phyloP scores from a whole-genome alignment of 2,113 vertebrate species.

The Chascanopsetta lugubris region DNA sequence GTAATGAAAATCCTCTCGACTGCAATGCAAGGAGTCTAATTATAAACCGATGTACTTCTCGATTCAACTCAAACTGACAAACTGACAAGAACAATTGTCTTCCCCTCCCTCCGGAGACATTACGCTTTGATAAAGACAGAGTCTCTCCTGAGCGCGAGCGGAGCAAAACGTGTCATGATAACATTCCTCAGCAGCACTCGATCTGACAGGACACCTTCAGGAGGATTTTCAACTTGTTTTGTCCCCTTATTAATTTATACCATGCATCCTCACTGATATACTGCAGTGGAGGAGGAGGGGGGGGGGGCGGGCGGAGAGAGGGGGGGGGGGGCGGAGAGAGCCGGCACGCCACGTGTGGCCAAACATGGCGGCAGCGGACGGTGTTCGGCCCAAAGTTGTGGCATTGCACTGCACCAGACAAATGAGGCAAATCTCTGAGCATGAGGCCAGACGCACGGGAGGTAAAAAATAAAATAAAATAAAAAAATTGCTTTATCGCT shows the following conservation, averaged over 20 bases:
- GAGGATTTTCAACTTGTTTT: slow-evolving; percentile 66
- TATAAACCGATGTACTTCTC: slow-evolving; percentile 52
- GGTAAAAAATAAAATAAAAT: no score
- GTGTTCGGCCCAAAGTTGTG: slow-evolving; percentile 16
- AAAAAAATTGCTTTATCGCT: slow-evolving; percentile 10
- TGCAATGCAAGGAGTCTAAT: slow-evolving; percentile 37
- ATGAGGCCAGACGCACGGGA: slow-evolving; percentile 12
- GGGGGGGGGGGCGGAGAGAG: slow-evolving; percentile 18
- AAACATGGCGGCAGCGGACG: slow-evolving; percentile 31
- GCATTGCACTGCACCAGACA: slow-evolving; percentile 23
- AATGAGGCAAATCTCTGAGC: slow-evolving; percentile 19
- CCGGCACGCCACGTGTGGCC: slow-evolving; percentile 20
- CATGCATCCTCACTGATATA: slow-evolving; percentile 22
- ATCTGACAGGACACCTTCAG: slow-evolving; percentile 66
- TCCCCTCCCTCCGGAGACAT: slow-evolving; percentile 58
- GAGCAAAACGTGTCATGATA: slow-evolving; percentile 58
- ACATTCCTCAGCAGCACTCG: slow-evolving; percentile 38
- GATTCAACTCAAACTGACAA: slow-evolving; percentile 58
- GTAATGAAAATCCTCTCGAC: slow-evolving; percentile 35
- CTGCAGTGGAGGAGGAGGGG: no score
- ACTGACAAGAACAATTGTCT: slow-evolving; percentile 54
- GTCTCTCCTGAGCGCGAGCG: slow-evolving; percentile 47
- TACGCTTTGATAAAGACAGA: slow-evolving; percentile 67
- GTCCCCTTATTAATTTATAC: slow-evolving; percentile 65
- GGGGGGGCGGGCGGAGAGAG: slow-evolving; percentile 19